Percentiles rank a stretch among this genome's conserved stretches.
These are phyloP conservation scores for Spodoptera frugiperda DNA, from an alignment of 1,140 invertebrate genomes.

Conservation along the genomic window DNA sequence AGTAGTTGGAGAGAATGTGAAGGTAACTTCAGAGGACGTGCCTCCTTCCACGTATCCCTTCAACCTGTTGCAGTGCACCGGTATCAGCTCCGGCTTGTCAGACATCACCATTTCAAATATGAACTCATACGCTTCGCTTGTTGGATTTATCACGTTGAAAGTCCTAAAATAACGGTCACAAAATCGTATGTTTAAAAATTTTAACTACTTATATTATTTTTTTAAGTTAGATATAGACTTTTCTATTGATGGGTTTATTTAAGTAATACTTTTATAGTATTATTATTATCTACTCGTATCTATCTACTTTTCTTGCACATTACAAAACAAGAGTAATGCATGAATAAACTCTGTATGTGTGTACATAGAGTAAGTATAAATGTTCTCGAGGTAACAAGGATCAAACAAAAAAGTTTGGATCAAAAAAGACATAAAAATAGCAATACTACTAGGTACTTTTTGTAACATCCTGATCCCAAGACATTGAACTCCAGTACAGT, in stretches of 20 bases:
- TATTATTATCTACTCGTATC: too few species aligned
- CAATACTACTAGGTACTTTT: slow-evolving; percentile 75
- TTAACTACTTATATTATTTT: neutral
- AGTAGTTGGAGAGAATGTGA: slow-evolving; percentile 77
- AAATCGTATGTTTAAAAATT: neutral
- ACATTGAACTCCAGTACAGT: slow-evolving; percentile 86
- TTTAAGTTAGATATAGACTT: too few species aligned
- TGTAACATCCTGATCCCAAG: slow-evolving; percentile 82
- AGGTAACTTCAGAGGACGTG: slow-evolving; percentile 73
- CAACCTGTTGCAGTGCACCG: slow-evolving; percentile 75
- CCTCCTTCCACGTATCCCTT: slow-evolving; percentile 79
- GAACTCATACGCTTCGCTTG: slow-evolving; percentile 75
- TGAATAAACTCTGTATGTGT: too few species aligned
- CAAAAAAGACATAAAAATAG: too few species aligned
- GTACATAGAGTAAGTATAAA: too few species aligned
- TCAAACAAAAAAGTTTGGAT: too few species aligned
- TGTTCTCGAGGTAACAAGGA: too few species aligned
- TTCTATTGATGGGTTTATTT: too few species aligned
- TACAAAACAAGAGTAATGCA: too few species aligned
- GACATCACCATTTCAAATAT: slow-evolving; percentile 76
- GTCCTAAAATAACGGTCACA: slow-evolving; percentile 54
- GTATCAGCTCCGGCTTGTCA: slow-evolving; percentile 71
- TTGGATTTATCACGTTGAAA: slow-evolving; percentile 79
- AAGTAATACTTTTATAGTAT: too few species aligned
- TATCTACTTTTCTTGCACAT: too few species aligned